phyloP scores from a whole-genome alignment of 2,113 vertebrate genomes.

The Andinoacara biseriatus region DNA sequence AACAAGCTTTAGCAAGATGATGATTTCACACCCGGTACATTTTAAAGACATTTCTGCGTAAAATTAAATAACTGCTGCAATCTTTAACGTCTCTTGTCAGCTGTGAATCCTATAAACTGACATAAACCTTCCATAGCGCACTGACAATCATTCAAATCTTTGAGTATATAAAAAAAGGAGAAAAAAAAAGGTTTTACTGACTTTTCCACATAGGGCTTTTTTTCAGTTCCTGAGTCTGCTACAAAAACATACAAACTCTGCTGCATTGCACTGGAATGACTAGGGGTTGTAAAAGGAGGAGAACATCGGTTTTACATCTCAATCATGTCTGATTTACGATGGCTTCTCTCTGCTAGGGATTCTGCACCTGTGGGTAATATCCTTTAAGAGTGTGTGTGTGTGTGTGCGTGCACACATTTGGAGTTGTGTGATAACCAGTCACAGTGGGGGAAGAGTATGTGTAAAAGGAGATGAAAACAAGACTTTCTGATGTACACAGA shows the following conservation, averaged over 20 bases:
- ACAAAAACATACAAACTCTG: slow-evolving; percentile 52
- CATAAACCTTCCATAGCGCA: slow-evolving; percentile 25
- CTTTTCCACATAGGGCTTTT: slow-evolving; percentile 22
- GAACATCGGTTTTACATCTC: slow-evolving; percentile 71
- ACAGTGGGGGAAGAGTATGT: slow-evolving; percentile 24
- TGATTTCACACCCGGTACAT: slow-evolving; percentile 2
- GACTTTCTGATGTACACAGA: neutral
- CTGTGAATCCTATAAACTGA: neutral
- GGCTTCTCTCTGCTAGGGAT: slow-evolving; percentile 49
- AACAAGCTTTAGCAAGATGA: slow-evolving; percentile 17
- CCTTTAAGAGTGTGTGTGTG: slow-evolving; percentile 40
- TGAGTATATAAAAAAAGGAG: neutral
- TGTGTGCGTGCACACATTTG: slow-evolving; percentile 8
- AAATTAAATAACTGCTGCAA: slow-evolving; percentile 14
- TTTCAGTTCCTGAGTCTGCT: slow-evolving; percentile 37
- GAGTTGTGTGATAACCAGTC: slow-evolving; percentile 33
- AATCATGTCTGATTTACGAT: slow-evolving; percentile 70
- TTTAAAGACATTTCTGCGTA: neutral
- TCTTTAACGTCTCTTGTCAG: slow-evolving; percentile 5
- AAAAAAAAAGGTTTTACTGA: slow-evolving; percentile 10
- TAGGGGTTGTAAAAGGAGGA: slow-evolving; percentile 39
- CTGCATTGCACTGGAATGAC: slow-evolving; percentile 53
- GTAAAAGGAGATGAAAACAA: slow-evolving; percentile 44
- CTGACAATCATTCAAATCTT: neutral
- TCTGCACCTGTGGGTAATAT: slow-evolving; percentile 70